Percentiles rank a stretch among this genome's conserved stretches.
phyloP scores from a whole-genome alignment of 2,113 vertebrate genomes.

The Scortum barcoo region DNA sequence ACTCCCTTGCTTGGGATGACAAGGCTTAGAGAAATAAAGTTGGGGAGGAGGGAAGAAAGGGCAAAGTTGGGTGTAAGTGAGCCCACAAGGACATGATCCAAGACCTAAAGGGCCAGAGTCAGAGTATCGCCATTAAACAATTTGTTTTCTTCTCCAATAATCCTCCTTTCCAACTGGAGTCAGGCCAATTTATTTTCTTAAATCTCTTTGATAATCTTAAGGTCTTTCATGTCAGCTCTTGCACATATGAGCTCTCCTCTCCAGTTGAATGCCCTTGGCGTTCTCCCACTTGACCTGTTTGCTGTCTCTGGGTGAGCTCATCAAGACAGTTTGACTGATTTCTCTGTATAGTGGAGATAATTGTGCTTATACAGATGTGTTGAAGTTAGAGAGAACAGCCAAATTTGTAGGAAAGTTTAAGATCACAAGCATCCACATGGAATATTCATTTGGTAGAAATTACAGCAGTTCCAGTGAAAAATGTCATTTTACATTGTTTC shows the following conservation, averaged over 20 bases:
- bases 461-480: background rate
- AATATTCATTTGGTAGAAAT: background rate
- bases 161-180: conserved; percentile 51
- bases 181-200: conserved; percentile 77
- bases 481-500: background rate
- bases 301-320: background rate
- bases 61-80: conserved; percentile 9
- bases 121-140: conserved; percentile 70
- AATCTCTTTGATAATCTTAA: conserved; percentile 79
- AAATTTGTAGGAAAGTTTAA: background rate
- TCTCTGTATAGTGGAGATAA: background rate
- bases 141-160: conserved; percentile 72
- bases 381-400: background rate
- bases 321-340: conserved; percentile 23
- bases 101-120: conserved; percentile 55
- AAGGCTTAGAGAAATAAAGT: conserved; percentile 36
- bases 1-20: conserved; percentile 25
- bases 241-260: conserved; percentile 22
- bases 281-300: conserved; percentile 23
- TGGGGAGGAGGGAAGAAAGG: background rate
- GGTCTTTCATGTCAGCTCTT: conserved; percentile 67
- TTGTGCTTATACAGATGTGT: background rate
- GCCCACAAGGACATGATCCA: conserved; percentile 30
- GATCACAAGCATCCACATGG: background rate
- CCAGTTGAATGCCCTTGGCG: conserved; percentile 27